Evolutionary conservation across 2,113 vertebrate genomes (phyloP), one percentile per base, ranked within the genome.

Genomic region (Bubo blakistoni): DNA sequence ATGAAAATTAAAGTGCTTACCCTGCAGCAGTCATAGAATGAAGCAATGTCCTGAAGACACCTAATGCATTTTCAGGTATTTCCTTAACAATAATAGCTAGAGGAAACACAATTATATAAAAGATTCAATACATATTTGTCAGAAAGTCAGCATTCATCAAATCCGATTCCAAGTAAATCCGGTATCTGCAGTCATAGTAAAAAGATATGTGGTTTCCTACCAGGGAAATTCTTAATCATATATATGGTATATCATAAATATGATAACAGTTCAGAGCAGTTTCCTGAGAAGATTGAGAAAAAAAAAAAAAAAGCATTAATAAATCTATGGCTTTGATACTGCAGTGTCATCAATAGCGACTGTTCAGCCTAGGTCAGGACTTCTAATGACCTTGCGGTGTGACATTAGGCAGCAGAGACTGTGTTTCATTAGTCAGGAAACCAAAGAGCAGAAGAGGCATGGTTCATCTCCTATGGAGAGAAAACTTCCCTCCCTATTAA

Each of bases 1-100:
- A 85, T 62, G 49, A 87, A 93, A 92, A 82, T 55, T 12, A 47
- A 87, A 90, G 40, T 59, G 21, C 66, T 91, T 79, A 76, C 47
- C 32, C 36, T 82, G 67, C 27, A 94, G 36, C 63, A 79, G 32
- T 22, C 52, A 44, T 19, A 92, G 51, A 73, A 73, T 72, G 34
- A 82, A 92, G 3, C n/a, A 55, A 62, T 8, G 16, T 73, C 49
- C 26, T 88, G 67, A 63, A 81, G 74, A 55, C 13, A 90, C 5
- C 11, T 26, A 63, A 54, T 13, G 29, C 6, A 26, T 77, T 93
- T 90, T 49, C 71, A 88, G 40, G 29, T 70, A 30, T 81, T 73
- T 93, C 71, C 26, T 86, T 72, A 82, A 51, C 5, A 87, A 29
- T n/a, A 62, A 65, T 17, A 92, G 2, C 17, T 70, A 70, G 30